These are phyloP conservation scores for Rhabditoides inermis DNA, from an alignment of 2,888 invertebrate genomes.

Conservation along the genomic window DNA sequence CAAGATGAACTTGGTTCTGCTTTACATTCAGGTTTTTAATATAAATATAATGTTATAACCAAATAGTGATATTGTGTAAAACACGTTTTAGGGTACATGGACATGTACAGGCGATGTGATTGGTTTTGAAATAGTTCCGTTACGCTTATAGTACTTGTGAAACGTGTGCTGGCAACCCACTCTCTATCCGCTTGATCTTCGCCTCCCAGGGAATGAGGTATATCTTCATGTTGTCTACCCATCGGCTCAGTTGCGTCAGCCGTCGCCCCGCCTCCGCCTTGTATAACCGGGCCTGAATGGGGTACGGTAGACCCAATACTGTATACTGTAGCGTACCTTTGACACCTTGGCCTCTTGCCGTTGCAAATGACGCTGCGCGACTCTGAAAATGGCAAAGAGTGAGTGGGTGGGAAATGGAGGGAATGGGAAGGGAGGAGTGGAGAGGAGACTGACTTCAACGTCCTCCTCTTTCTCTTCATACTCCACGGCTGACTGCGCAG, in stretches of 20 bases:
- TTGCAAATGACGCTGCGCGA: constrained; percentile 52
- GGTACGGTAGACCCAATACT: too few species aligned
- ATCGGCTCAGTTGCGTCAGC: constrained; percentile 74
- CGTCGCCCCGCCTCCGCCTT: constrained; percentile 36
- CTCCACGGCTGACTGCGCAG: constrained; percentile 53
- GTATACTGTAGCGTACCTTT: too few species aligned
- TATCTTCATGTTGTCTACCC: constrained; percentile 75
- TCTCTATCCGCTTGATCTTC: constrained; percentile 90
- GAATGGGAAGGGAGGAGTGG: not conserved
- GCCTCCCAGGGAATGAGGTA: constrained; percentile 87
- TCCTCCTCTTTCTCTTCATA: constrained; percentile 52
- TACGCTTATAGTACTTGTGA: too few species aligned
- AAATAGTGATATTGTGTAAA: too few species aligned
- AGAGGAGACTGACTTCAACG: constrained; percentile 32
- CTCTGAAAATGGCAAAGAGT: constrained; percentile 30
- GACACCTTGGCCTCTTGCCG: constrained; percentile 53
- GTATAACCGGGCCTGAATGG: too few species aligned
- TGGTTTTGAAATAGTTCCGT: too few species aligned
- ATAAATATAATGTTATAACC: too few species aligned
- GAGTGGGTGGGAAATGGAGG: not conserved
- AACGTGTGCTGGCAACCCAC: too few species aligned
- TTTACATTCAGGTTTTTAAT: too few species aligned
- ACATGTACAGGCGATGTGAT: too few species aligned
- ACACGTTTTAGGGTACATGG: too few species aligned
- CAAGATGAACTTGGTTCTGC: too few species aligned